Evolutionary conservation across 1,140 invertebrate genomes (phyloP).

Genomic region (Trichoplusia ni): DNA sequence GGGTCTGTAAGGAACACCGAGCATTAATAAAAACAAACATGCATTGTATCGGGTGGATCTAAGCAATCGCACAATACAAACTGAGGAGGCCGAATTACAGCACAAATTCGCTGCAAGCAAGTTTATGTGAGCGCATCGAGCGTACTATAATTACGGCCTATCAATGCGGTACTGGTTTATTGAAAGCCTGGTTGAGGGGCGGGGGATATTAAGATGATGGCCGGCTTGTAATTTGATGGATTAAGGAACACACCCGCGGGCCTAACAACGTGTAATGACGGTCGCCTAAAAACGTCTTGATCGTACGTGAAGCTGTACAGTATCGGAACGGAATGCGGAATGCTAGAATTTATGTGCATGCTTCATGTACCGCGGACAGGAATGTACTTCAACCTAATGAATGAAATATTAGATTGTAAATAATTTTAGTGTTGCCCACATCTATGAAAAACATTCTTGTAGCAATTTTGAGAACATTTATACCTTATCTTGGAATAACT

Average conservation of each 20-base stretch:
- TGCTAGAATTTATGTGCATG: slow-evolving; percentile 1
- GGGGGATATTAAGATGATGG: slow-evolving; percentile 77
- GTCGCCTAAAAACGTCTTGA: slow-evolving; percentile 54
- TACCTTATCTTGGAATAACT: too few species aligned
- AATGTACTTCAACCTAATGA: too few species aligned
- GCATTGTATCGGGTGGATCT: slow-evolving; percentile 44
- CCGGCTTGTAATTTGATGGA: slow-evolving; percentile 76
- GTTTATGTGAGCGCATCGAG: slow-evolving; percentile 42
- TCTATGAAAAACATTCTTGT: too few species aligned
- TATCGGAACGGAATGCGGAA: slow-evolving; percentile 9
- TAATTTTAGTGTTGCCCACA: too few species aligned
- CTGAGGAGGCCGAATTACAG: slow-evolving; percentile 49
- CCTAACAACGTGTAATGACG: slow-evolving; percentile 66
- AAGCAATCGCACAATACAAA: slow-evolving; percentile 62
- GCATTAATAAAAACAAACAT: slow-evolving; percentile 34
- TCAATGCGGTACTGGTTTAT: slow-evolving; percentile 72
- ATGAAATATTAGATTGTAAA: too few species aligned
- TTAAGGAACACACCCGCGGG: slow-evolving; percentile 69
- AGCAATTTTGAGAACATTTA: too few species aligned
- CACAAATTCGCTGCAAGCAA: slow-evolving; percentile 59
- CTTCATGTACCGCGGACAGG: too few species aligned
- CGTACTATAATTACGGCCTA: slow-evolving; percentile 73
- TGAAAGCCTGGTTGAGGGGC: slow-evolving; percentile 67
- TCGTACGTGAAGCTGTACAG: slow-evolving; percentile 25
- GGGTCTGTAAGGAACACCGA: slow-evolving; percentile 13